Evolutionary conservation across 2,888 invertebrate species (phyloP), one percentile per base, ranked within the genome.

Genomic region (Amphipyra berbera): DNA sequence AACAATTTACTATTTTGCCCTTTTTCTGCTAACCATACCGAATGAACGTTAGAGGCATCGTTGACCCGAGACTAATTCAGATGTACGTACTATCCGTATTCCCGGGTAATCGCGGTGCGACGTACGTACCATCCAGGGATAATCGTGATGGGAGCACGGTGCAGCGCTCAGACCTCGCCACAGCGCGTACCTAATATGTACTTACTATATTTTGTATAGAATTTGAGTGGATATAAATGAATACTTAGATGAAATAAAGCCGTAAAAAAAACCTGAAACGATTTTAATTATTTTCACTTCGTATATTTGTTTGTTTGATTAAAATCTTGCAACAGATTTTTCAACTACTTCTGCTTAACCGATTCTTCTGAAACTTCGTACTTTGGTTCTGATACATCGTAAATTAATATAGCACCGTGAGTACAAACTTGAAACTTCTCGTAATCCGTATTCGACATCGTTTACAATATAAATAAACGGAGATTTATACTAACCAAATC

Each of bases 1-100:
- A 30, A 7, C 6, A 2, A 30, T 30, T 30, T 6, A 4, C 2
- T 30, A 12, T 10, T 37, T 37, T 37, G 1, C 12, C 1, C 0
- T 48, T 48, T 57, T 38, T 52, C 27, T 73, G 68, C 47, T 50
- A 38, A 7, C 73, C n/a, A 1, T 61, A 71, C 68, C 9, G 7
- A 13, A 57, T 46, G 6, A 53, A 53, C 49, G 48, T 68, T 49
- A 42, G 37, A 53, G 33, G 56, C 60, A 44, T 64, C 71, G 53
- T 47, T 73, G 60, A 70, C 71, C 72, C 47, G 71, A 44, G 57
- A 70, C 65, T 73, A 73, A 64, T 55, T 48, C 47, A 55, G 71
- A 60, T 64, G 71, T 64, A 75, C 64, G 47, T 73, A 61, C 73
- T 27, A 68, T 30, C 30, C 30, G 52, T 38, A 40, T 33, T 8